These are phyloP conservation scores for Metalampra italica DNA, from an alignment of 2,888 invertebrate species.

Conservation along the genomic window DNA sequence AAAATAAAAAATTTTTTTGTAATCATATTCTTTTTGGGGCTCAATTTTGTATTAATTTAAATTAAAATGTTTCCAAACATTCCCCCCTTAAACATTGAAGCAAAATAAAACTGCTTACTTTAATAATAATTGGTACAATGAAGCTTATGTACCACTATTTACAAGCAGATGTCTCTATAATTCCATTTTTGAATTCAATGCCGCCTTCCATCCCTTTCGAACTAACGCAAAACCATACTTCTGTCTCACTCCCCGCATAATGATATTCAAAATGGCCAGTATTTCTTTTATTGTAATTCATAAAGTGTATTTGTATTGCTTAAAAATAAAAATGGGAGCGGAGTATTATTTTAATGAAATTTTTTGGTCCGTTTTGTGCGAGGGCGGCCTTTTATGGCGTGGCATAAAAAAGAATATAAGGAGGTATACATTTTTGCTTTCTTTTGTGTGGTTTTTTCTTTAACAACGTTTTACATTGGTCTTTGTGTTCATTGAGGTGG, in stretches of 20 bases:
- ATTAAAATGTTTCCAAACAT: not conserved
- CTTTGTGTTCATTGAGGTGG: slow-evolving; percentile 41
- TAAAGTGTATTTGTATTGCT: slow-evolving; percentile 39
- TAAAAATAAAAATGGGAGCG: slow-evolving; percentile 27
- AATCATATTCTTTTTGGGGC: no score
- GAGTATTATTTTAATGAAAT: slow-evolving; percentile 58
- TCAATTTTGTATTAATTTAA: no score
- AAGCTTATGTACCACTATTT: slow-evolving; percentile 35
- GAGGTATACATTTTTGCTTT: slow-evolving; percentile 23
- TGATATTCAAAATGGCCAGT: slow-evolving; percentile 66
- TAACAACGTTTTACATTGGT: slow-evolving; percentile 39
- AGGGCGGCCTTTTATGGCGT: slow-evolving; percentile 29
- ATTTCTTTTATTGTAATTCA: slow-evolving; percentile 30
- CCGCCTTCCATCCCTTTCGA: slow-evolving; percentile 30
- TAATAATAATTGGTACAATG: slow-evolving; percentile 23
- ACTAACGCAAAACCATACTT: slow-evolving; percentile 24
- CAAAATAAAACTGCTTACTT: slow-evolving; percentile 9
- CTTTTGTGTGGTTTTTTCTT: slow-evolving; percentile 40
- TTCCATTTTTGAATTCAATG: slow-evolving; percentile 22
- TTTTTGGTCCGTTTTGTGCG: slow-evolving; percentile 35
- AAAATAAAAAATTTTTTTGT: no score
- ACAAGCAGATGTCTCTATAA: slow-evolving; percentile 56
- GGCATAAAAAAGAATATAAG: slow-evolving; percentile 11
- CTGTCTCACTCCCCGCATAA: slow-evolving; percentile 41
- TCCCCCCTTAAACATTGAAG: not conserved